phyloP scores from a whole-genome alignment of 2,797 vertebrate species.

The Eulemur coronatus region DNA sequence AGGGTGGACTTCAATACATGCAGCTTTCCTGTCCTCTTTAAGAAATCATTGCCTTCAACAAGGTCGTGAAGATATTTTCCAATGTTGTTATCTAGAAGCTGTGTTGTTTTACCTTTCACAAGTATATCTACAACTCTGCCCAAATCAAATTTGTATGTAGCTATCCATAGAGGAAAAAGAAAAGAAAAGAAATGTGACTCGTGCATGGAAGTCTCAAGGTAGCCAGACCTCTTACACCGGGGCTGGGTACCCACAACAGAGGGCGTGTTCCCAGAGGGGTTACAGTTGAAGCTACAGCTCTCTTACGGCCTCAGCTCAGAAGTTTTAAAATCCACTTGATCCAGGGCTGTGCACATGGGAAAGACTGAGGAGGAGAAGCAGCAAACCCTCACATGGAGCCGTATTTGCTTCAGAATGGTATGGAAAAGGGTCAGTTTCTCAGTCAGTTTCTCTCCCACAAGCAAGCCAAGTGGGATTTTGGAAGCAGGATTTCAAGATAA shows the following conservation, averaged over 20 bases:
- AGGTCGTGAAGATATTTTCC: neutral
- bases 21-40: neutral
- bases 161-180: neutral
- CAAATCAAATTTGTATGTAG: neutral
- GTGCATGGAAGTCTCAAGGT: neutral
- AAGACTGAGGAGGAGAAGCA: neutral
- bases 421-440: neutral
- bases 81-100: neutral
- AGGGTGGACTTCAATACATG: neutral
- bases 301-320: neutral
- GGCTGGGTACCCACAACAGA: neutral
- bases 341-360: neutral
- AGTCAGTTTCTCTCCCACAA: no score
- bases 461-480: neutral
- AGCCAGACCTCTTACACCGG: neutral
- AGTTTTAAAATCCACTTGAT: neutral
- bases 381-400: neutral
- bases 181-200: neutral
- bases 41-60: neutral
- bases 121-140: neutral
- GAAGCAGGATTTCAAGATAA: neutral
- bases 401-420: neutral
- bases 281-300: neutral
- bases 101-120: neutral
- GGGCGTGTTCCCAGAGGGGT: neutral